Conservation (phyloP, 64 coral and sea anemone species). For the Astreopora myriophthalma region DNA sequence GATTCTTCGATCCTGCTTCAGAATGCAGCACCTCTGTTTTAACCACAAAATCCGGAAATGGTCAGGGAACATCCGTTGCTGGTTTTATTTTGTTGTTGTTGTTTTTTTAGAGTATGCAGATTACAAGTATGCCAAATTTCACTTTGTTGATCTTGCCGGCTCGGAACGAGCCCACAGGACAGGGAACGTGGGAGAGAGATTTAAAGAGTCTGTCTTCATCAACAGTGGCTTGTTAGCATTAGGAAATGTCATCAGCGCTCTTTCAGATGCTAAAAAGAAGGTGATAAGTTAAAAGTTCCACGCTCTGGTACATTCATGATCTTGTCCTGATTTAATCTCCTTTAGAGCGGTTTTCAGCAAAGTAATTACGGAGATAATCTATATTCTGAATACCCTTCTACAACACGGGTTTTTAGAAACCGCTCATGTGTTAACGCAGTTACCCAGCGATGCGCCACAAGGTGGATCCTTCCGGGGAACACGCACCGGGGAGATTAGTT, state of each 20-base stretch:
- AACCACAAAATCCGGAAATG: too few species aligned
- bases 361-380: too few species aligned
- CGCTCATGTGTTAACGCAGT: too few species aligned
- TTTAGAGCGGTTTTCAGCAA: too few species aligned
- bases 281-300: background rate
- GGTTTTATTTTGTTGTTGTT: background rate
- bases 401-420: too few species aligned
- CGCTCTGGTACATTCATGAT: background rate
- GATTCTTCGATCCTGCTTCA: too few species aligned
- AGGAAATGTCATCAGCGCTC: constrained; percentile 97
- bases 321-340: background rate
- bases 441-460: background rate
- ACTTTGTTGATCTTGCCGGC: constrained; percentile 97
- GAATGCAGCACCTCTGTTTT: too few species aligned
- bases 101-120: constrained; percentile 60
- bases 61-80: background rate
- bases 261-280: constrained; percentile 88
- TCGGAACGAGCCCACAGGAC: constrained; percentile 92
- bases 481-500: background rate
- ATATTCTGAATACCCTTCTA: too few species aligned
- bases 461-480: background rate
- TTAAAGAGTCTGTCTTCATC: constrained; percentile 95
- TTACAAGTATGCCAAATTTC: constrained; percentile 97
- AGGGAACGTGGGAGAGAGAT: constrained; percentile 97
- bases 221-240: constrained; percentile 92